Conservation (phyloP, 2,113 vertebrate genomes). For the Tichodroma muraria region DNA sequence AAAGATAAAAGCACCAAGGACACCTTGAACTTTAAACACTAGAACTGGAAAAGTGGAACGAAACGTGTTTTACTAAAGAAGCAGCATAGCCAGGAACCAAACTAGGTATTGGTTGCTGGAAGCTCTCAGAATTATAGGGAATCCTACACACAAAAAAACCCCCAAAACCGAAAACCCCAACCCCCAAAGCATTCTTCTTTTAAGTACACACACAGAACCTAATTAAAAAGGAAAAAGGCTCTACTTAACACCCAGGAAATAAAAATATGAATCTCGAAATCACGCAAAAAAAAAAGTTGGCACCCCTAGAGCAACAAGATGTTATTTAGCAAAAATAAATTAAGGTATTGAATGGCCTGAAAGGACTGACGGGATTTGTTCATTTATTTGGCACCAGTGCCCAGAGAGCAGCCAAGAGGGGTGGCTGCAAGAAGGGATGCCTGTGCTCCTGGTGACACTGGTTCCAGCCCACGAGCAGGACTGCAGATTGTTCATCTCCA, state of each 20-base stretch:
- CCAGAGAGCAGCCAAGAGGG: neutral
- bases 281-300: rapidly evolving
- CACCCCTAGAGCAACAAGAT: neutral
- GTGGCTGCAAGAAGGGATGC: neutral
- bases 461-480: neutral
- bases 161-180: neutral
- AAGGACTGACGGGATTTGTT: neutral
- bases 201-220: neutral
- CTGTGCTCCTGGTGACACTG: neutral
- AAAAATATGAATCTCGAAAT: neutral
- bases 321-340: neutral
- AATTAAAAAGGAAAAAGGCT: neutral
- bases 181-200: neutral
- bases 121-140: neutral
- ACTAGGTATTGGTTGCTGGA: neutral
- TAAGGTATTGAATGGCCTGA: neutral
- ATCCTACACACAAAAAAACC: neutral
- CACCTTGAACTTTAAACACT: neutral
- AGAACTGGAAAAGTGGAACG: neutral
- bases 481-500: no score
- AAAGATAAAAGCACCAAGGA: neutral
- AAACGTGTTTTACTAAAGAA: neutral
- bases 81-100: neutral
- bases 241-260: neutral
- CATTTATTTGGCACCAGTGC: neutral